These are phyloP conservation scores for Leptinotarsa lineolata DNA, from an alignment of 1,140 invertebrate species.

Conservation along the genomic window DNA sequence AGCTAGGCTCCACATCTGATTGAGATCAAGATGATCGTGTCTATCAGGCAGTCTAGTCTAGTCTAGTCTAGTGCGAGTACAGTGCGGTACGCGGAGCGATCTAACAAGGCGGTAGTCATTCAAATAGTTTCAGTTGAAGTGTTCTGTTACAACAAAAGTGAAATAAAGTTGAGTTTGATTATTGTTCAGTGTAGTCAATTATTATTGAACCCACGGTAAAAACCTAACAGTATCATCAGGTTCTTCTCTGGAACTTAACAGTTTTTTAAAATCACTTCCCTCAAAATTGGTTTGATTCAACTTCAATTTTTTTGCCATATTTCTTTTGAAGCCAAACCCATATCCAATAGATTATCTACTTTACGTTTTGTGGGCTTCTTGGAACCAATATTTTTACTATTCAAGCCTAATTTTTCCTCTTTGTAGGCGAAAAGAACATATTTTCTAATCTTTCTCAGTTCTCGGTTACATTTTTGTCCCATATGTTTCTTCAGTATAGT, in stretches of 20 bases:
- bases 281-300: neutral
- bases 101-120: too few relatives aligned
- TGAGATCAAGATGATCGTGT: too few relatives aligned
- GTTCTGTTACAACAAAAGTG: too few relatives aligned
- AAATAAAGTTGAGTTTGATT: too few relatives aligned
- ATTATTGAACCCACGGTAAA: too few relatives aligned
- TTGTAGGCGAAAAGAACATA: neutral
- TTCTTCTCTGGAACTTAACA: neutral
- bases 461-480: neutral
- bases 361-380: neutral
- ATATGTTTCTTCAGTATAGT: neutral
- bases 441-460: neutral
- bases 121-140: too few relatives aligned
- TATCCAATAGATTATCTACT: neutral
- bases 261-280: neutral
- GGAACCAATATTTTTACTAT: conserved; percentile 1
- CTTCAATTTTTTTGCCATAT: neutral
- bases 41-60: too few relatives aligned
- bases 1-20: too few relatives aligned
- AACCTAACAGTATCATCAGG: neutral
- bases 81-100: too few relatives aligned
- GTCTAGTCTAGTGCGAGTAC: too few relatives aligned
- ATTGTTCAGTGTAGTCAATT: too few relatives aligned
- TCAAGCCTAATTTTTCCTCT: neutral
- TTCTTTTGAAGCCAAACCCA: conserved; percentile 3